Conservation (phyloP, 2,113 vertebrate genomes). For the Bubalus kerabau region DNA sequence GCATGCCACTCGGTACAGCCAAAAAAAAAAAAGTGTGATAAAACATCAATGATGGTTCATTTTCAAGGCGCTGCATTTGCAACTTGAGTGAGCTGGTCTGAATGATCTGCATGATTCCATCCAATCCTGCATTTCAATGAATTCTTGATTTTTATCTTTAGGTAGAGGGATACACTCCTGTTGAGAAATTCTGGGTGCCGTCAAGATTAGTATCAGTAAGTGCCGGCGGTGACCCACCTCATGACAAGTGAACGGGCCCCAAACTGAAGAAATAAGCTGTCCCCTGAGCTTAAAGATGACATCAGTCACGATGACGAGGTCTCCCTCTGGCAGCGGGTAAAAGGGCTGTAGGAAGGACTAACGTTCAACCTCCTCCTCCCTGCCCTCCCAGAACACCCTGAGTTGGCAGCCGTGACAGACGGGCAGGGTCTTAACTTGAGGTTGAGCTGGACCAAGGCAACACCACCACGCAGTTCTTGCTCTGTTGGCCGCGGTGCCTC, state of each 20-base stretch:
- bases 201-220: background rate
- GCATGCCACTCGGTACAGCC: background rate
- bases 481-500: accelerated
- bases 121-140: background rate
- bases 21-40: background rate
- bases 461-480: accelerated
- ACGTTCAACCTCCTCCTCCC: accelerated
- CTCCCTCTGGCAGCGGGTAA: background rate
- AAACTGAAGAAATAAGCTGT: background rate
- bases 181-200: background rate
- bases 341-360: background rate
- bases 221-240: background rate
- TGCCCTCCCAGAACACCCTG: accelerated
- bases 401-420: accelerated
- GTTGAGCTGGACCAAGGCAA: background rate
- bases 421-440: background rate
- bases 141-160: background rate
- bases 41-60: background rate
- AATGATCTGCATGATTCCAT: background rate
- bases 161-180: background rate
- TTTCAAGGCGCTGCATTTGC: background rate
- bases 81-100: background rate
- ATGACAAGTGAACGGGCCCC: background rate
- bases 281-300: background rate
- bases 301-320: background rate